phyloP scores from a whole-genome alignment of 2,113 vertebrate genomes.

The Chascanopsetta lugubris region DNA sequence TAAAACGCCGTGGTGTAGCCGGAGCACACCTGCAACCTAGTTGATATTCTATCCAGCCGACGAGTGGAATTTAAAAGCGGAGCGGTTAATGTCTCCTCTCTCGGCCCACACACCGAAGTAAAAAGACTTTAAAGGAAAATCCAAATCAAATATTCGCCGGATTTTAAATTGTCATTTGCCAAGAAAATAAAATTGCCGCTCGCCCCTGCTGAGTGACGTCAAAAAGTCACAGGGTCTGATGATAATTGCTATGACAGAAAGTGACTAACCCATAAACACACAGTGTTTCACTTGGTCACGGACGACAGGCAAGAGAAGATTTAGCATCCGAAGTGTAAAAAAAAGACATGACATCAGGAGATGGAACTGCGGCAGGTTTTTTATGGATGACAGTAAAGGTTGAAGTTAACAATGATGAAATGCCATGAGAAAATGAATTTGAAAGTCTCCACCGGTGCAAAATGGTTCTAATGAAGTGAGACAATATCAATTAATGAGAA shows the following conservation, averaged over 20 bases:
- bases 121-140: constrained; percentile 26
- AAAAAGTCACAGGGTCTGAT: not conserved
- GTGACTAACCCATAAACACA: constrained; percentile 13
- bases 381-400: constrained; percentile 65
- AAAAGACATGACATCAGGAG: constrained; percentile 20
- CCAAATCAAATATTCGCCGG: constrained; percentile 21
- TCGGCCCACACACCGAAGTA: constrained; percentile 14
- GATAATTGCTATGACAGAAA: constrained; percentile 11
- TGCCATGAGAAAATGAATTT: constrained; percentile 57
- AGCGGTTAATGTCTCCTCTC: constrained; percentile 41
- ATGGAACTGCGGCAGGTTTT: constrained; percentile 34
- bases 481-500: constrained; percentile 73
- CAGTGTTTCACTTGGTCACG: constrained; percentile 15
- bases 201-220: constrained; percentile 3
- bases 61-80: constrained; percentile 33
- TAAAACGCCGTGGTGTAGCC: constrained; percentile 3
- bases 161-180: constrained; percentile 31
- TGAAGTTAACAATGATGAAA: constrained; percentile 69
- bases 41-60: constrained; percentile 43
- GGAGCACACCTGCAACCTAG: constrained; percentile 9
- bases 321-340: constrained; percentile 30
- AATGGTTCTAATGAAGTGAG: constrained; percentile 71
- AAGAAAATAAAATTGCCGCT: constrained; percentile 18
- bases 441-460: constrained; percentile 50
- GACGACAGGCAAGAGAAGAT: constrained; percentile 18